Base-by-base conservation (phyloP, 2,888 invertebrate genomes). In the Euplagia quadripunctaria region DNA sequence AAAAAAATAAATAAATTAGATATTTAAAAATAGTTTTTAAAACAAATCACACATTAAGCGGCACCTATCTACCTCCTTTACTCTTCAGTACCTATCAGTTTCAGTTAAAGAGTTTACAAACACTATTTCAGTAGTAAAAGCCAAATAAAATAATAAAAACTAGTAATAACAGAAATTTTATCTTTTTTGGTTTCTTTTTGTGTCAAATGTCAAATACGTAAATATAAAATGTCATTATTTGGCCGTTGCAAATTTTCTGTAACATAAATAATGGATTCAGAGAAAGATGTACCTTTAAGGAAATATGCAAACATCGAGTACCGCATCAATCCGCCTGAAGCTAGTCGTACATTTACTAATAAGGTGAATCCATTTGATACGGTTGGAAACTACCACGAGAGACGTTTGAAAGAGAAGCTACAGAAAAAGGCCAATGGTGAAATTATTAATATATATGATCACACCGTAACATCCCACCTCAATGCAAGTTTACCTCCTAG, bases 201-300 rank as follows among this genome's bases (percentile, higher is more conserved):
- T 14, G 58, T 61, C 46, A 61, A 31, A 46, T 42, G 69, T 69
- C 69, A 61, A 17, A 12, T 69, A 71, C 63, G 69, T 72, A 70
- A 72, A 64, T 52, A 58, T 64, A 68, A 72, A 52, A 68, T 64
- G 64, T 68, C 46, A 64, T 42, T 52, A 64, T 65, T 68, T 20
- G 68, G 75, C 63, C 70, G 67, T 68, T 64, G 70, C 75, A 85
- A 87, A 88, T 84, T 87, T 84, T 80, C 72, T 75, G 87, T 87
- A 79, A 73, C 67, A 73, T 79, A 72, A 82, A 82, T 78, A 72
- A 85, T 86, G 86, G 81, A 82, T 80, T 79, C 74, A 68, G 79
- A 78, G 66, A 72, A 73, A 68, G 68, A 81, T 61, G 68, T 70
- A 31, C 74, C 74, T 70, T 68, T 65, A 64, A 69, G 65, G 64